Base-by-base conservation (phyloP, 2,888 invertebrate species). In the Monochamus alternatus region DNA sequence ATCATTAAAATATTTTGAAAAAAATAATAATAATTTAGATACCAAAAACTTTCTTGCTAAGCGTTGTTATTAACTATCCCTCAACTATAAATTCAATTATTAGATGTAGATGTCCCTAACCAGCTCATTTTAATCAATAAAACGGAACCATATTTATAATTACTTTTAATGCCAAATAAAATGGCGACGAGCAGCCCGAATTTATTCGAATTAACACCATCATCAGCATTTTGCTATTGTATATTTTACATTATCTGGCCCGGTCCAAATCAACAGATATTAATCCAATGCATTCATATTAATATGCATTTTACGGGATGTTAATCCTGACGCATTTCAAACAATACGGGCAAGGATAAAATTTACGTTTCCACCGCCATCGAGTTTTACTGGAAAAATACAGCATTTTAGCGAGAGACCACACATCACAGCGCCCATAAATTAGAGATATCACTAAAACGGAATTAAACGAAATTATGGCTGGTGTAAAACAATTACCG, bases 381-480 rank as follows among this genome's bases (percentile, higher is more conserved):
- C 59, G 10, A 10, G 22, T 51, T 22, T 51, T 66, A 66, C 51
- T 12, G n/a, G 31, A 52, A 31, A 66, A 51, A 65, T 51, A 8
- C 44, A 7, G 12, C 44, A 12, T 51, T 47, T 32, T 5, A 22
- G 51, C n/a, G 30, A 51, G 31, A 66, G 3, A 30, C 30, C 65
- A 52, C 65, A n/a, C 30, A 51, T 51, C 22, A 52, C 8, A 10
- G 31, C 51, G 31, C 7, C 10, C 5, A 66, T 66, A 66, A 66
- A 51, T 66, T 31, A 52, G 31, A 14, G 9, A n/a, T 66, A 43
- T 30, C 52, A 52, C 65, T 66, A 66, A 38, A 51, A 22, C 7
- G 30, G 9, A 66, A 66, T 66, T 66, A 66, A 64, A 64, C 10
- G n/a, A 62, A 62, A 62, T 62, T 60, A 31, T 43, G 47, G 64